Evolutionary conservation across 2,888 invertebrate genomes (phyloP), one percentile per base, ranked within the genome.

Genomic region (Drosophila yooni): DNA sequence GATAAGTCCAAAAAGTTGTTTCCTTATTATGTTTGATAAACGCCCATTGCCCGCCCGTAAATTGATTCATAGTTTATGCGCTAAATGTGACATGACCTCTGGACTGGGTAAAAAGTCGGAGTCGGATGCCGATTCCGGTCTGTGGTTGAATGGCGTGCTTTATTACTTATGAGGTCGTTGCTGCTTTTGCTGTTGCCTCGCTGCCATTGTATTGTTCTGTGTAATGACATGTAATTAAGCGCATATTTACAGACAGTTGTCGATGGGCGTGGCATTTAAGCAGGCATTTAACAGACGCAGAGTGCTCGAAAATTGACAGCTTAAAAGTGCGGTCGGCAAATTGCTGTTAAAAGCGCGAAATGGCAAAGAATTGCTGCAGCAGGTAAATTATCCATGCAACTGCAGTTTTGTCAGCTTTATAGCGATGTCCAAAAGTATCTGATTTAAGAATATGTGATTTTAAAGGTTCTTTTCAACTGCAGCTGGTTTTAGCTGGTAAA

Each of bases 181-280:
- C 38, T 64, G 74, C 34, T 38, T 33, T 50, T 59, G 54, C 38
- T 50, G 43, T 21, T 75, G 70, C 57, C 40, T 25, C 38, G 71
- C 43, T 76, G 64, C 52, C 43, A 57, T 64, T 79, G 72, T 63
- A 71, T 72, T 78, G 70, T 77, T 78, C 59, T 70, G 73, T 88
- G 82, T 92, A 92, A 91, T 91, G 92, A 89, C 92, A 91, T 91
- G 92, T 91, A 91, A 91, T 92, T 91, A 91, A 90, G 91, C 90
- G 91, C 88, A 83, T 87, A 89, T 89, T 87, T 82, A 89, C 92
- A 82, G 86, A 85, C 78, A 81, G 80, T 70, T 82, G 78, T 70
- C 70, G 54, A 76, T 68, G 83, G 89, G 89, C 87, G 84, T 76
- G 85, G 87, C 81, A 57, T 71, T 85, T 82, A 88, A 85, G 83